Evolutionary conservation across 2,888 invertebrate species (phyloP).

Genomic region (Pristionchus arcanus): DNA sequence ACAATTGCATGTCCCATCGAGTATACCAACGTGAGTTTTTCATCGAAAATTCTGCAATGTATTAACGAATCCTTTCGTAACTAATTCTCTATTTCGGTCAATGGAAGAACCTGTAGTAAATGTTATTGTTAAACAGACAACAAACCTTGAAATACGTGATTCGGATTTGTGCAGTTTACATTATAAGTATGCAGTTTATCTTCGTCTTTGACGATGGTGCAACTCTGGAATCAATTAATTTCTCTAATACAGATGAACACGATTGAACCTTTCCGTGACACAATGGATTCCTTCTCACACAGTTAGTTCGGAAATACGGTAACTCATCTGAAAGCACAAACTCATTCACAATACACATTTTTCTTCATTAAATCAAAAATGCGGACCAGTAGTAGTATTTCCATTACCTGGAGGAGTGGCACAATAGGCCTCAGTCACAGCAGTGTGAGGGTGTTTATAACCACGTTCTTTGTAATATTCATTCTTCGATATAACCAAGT

Average conservation of each 20-base stretch:
- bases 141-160: background rate
- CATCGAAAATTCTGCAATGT: background rate
- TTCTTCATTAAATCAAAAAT: too few relatives aligned
- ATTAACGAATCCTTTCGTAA: background rate
- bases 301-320: background rate
- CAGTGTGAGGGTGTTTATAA: background rate
- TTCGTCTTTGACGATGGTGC: background rate
- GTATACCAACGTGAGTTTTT: background rate
- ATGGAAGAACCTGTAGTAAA: background rate
- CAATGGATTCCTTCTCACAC: background rate
- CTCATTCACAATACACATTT: background rate
- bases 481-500: background rate
- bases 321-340: background rate
- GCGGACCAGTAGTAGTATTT: too few relatives aligned
- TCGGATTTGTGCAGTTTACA: background rate
- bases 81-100: too few relatives aligned
- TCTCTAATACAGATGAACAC: background rate
- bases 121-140: background rate
- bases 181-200: background rate
- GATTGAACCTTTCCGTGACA: background rate
- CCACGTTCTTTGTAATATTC: background rate
- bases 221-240: background rate
- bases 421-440: background rate
- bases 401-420: background rate
- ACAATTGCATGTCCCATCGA: background rate